A percentile compares a stretch with the other conserved stretches of the same genome.
phyloP scores from a whole-genome alignment of 2,888 invertebrate genomes.

The Nezara viridula region DNA sequence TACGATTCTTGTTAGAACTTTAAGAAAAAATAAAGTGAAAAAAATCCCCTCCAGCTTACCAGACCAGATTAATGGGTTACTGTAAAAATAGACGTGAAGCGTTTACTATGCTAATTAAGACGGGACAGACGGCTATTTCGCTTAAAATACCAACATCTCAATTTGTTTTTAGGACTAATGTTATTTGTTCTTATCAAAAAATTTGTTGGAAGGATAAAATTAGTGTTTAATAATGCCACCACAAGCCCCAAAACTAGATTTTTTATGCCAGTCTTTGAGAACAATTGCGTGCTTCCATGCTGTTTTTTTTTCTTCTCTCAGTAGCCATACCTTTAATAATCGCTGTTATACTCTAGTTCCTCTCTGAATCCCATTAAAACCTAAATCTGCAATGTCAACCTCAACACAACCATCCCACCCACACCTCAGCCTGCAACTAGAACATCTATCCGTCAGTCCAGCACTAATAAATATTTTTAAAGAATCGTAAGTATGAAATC shows the following conservation, averaged over 20 bases:
- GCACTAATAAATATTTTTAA: too few relatives aligned
- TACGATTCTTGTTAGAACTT: not conserved
- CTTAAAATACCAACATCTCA: not conserved
- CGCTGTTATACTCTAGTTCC: not conserved
- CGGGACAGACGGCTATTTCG: slow-evolving; percentile 33
- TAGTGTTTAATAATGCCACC: not conserved
- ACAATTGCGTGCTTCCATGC: not conserved
- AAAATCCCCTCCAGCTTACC: not conserved
- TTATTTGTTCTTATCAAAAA: not conserved
- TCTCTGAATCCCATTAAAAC: not conserved
- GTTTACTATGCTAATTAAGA: slow-evolving; percentile 4
- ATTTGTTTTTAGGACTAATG: not conserved
- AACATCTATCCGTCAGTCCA: not conserved
- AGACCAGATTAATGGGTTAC: slow-evolving; percentile 18
- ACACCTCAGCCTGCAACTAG: not conserved
- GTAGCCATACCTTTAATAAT: not conserved
- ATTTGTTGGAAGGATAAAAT: not conserved
- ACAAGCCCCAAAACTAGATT: not conserved
- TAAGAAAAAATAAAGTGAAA: not conserved
- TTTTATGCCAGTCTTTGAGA: not conserved
- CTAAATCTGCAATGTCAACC: not conserved
- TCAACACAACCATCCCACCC: not conserved
- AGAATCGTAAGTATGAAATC: too few relatives aligned
- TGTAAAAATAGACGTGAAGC: slow-evolving; percentile 40
- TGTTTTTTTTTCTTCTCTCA: not conserved